Conservation (phyloP, 2,113 vertebrate genomes). For the Felis chaus region DNA sequence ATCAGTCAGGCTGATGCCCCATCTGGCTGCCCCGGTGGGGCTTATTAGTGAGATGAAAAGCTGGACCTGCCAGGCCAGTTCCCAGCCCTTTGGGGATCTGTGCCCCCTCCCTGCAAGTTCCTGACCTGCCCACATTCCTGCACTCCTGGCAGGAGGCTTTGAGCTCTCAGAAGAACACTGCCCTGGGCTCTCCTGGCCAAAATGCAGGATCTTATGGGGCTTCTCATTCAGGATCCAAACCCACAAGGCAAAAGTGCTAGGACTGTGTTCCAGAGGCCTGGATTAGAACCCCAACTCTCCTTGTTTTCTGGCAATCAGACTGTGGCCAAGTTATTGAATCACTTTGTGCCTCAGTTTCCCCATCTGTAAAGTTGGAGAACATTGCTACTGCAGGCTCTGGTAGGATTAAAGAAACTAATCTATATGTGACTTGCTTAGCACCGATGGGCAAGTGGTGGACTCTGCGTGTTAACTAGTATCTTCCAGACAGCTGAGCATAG, state of each 20-base stretch:
- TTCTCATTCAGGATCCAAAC: neutral
- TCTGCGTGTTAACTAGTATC: neutral
- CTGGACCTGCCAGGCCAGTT: conserved; percentile 21
- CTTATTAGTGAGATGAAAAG: conserved; percentile 30
- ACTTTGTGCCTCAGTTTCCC: neutral
- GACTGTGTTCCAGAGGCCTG: neutral
- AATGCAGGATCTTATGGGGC: neutral
- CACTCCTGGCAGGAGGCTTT: neutral
- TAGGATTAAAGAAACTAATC: neutral
- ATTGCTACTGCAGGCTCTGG: neutral
- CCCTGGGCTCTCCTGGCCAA: neutral
- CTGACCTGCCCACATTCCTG: neutral
- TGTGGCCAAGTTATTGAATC: neutral
- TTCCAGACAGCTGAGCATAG: neutral
- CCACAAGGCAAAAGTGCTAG: neutral
- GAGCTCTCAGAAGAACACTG: neutral
- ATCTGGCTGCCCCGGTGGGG: neutral
- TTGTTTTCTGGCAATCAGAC: neutral
- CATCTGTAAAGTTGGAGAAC: neutral
- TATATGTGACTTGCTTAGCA: neutral
- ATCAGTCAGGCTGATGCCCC: neutral
- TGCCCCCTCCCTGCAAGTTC: neutral
- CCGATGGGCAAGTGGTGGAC: neutral
- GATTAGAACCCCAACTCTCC: neutral
- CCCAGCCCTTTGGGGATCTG: neutral